These are phyloP conservation scores for Junonia oenone DNA, from an alignment of 2,888 invertebrate species.

Conservation along the genomic window DNA sequence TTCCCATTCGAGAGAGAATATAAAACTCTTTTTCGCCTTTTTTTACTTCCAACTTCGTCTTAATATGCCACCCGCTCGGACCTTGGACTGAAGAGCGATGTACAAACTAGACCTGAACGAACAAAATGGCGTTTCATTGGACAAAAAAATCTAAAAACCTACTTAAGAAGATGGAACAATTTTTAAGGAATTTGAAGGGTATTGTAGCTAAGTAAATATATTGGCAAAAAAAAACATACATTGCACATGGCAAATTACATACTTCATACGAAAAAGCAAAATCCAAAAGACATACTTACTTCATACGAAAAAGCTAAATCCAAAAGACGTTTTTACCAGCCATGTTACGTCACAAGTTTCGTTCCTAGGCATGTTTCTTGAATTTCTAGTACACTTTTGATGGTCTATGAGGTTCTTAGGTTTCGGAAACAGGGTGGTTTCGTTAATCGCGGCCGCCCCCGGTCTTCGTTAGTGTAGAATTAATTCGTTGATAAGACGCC, in stretches of 20 bases:
- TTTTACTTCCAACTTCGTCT: slow-evolving; percentile 80
- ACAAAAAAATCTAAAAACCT: too few species aligned
- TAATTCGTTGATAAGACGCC: slow-evolving; percentile 79
- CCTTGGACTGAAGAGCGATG: slow-evolving; percentile 51
- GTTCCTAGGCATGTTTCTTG: too few species aligned
- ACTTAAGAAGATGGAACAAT: too few species aligned
- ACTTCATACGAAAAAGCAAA: too few species aligned
- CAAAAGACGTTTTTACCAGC: too few species aligned
- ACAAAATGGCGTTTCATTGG: not conserved
- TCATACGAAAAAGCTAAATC: too few species aligned
- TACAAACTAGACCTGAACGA: slow-evolving; percentile 42
- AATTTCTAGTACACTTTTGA: not conserved
- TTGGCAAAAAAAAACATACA: too few species aligned
- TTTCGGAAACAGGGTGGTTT: slow-evolving; percentile 61
- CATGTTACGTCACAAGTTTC: too few species aligned
- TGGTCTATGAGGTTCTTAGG: slow-evolving; percentile 32
- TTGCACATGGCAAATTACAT: too few species aligned
- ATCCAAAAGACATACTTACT: too few species aligned
- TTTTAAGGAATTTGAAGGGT: too few species aligned
- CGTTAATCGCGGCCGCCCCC: slow-evolving; percentile 75
- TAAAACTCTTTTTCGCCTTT: slow-evolving; percentile 80
- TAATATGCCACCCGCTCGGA: slow-evolving; percentile 80
- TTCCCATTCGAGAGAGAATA: slow-evolving; percentile 80
- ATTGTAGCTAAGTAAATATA: too few species aligned
- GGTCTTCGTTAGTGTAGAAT: slow-evolving; percentile 80